Conservation (phyloP, 2,113 vertebrate species). For the Pelusios castaneus region DNA sequence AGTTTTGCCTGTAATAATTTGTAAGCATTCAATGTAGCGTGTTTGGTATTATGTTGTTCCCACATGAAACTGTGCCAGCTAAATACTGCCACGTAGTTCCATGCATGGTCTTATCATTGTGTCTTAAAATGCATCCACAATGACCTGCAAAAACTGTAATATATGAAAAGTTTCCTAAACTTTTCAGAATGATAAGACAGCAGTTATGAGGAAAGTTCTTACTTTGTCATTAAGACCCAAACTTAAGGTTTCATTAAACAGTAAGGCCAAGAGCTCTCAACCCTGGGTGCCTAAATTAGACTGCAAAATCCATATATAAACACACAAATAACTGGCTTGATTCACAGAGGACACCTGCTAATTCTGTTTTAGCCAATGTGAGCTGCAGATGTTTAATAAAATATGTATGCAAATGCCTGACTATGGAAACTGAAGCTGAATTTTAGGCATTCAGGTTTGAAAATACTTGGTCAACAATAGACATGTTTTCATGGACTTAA, state of each 20-base stretch:
- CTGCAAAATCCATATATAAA: neutral
- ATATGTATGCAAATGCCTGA: neutral
- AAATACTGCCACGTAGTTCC: slow-evolving; percentile 76
- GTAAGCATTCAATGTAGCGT: slow-evolving; percentile 68
- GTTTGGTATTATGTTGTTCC: slow-evolving; percentile 69
- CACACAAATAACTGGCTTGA: neutral
- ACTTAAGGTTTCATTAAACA: neutral
- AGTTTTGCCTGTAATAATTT: slow-evolving; percentile 72
- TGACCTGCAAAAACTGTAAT: slow-evolving; percentile 67
- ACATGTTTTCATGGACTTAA: neutral
- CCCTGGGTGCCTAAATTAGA: neutral
- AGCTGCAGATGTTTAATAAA: neutral
- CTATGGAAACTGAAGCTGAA: neutral
- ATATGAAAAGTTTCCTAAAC: slow-evolving; percentile 48
- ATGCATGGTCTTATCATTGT: slow-evolving; percentile 66
- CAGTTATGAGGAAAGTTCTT: slow-evolving; percentile 17
- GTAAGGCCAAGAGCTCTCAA: slow-evolving; percentile 1
- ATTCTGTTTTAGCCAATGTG: neutral
- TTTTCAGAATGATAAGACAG: slow-evolving; percentile 30
- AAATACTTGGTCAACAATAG: neutral
- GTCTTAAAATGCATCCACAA: slow-evolving; percentile 57
- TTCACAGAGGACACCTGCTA: neutral
- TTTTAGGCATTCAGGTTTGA: neutral
- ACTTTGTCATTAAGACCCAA: neutral
- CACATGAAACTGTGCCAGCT: slow-evolving; percentile 74